A percentile compares a stretch with the other conserved stretches of the same genome.
Evolutionary conservation across 2,113 vertebrate genomes (phyloP).

Genomic region (Pteropus alecto): DNA sequence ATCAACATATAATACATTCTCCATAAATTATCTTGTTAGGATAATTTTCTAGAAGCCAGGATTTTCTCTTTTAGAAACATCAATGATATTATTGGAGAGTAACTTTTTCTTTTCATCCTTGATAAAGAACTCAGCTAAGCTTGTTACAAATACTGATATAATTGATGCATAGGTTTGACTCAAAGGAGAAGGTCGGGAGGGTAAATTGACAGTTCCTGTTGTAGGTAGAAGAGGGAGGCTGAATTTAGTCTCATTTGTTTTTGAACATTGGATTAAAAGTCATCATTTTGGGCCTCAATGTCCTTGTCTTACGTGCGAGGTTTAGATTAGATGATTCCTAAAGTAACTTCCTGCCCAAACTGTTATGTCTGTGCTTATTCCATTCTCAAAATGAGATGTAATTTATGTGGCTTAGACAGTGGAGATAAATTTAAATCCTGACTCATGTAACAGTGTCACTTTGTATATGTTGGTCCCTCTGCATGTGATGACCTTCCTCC

Average conservation of each 20-base stretch:
- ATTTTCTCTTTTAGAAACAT: background rate
- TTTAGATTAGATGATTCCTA: constrained; percentile 38
- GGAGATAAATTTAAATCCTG: constrained; percentile 21
- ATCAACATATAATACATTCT: background rate
- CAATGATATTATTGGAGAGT: background rate
- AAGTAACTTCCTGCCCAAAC: background rate
- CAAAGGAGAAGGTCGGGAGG: background rate
- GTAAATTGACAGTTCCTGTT: background rate
- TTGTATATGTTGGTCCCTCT: background rate
- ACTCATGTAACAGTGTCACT: background rate
- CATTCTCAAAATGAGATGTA: constrained; percentile 21
- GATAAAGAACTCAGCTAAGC: background rate
- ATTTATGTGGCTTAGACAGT: background rate
- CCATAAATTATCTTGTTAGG: background rate
- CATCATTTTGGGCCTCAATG: background rate
- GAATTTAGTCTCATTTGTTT: background rate
- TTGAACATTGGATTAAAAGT: background rate
- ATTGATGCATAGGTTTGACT: background rate
- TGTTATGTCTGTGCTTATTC: constrained; percentile 27
- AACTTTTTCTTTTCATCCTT: background rate
- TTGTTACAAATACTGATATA: background rate
- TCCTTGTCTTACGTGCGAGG: background rate
- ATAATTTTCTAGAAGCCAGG: background rate
- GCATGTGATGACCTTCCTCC: background rate
- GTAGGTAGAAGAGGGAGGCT: background rate